Evolutionary conservation across 2,113 vertebrate genomes (phyloP).

Genomic region (Vimba vimba): DNA sequence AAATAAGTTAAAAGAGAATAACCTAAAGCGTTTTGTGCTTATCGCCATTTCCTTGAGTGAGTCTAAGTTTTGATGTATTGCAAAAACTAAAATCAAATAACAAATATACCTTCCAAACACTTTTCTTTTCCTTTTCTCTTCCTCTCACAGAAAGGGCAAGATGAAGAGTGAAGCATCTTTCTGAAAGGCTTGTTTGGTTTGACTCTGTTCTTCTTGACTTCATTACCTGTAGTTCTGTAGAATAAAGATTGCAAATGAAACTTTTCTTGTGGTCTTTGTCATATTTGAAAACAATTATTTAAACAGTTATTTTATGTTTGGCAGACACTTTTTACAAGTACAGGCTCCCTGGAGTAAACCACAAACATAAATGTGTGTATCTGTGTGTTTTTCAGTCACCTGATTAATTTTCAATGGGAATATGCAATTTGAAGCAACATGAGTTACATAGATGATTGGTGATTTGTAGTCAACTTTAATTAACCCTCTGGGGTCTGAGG

Average conservation of each 20-base stretch:
- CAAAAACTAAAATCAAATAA: neutral
- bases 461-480: neutral
- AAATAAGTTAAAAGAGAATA: neutral
- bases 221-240: neutral
- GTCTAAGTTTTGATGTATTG: neutral
- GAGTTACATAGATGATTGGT: neutral
- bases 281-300: neutral
- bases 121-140: neutral
- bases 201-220: neutral
- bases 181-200: neutral
- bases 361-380: neutral
- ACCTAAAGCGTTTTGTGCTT: neutral
- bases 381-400: neutral
- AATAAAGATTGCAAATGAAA: conserved; percentile 33
- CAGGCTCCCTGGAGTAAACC: neutral
- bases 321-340: neutral
- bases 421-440: neutral
- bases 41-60: neutral
- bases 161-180: conserved; percentile 54
- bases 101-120: neutral
- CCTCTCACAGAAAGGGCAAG: conserved; percentile 59
- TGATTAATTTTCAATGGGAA: neutral
- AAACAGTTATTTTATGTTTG: neutral
- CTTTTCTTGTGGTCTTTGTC: neutral
- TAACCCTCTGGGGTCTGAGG: too few relatives aligned